These are phyloP conservation scores for Acromyrmex heyeri DNA, from an alignment of 1,140 invertebrate genomes.

Conservation along the genomic window DNA sequence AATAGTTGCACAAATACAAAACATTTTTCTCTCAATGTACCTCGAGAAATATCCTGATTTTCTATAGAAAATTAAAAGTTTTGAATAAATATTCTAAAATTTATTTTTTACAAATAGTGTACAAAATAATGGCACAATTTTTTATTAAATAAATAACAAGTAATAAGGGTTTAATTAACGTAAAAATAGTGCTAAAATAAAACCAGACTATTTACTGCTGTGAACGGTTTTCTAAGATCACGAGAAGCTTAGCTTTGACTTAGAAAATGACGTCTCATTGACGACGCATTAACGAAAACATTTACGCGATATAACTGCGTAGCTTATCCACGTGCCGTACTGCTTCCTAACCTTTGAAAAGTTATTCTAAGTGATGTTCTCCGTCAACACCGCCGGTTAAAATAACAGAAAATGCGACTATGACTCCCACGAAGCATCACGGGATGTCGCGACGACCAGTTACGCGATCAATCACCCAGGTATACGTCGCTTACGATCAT, in stretches of 20 bases:
- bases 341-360: constrained; percentile 30
- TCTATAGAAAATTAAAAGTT: neutral
- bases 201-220: neutral
- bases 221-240: neutral
- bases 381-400: constrained; percentile 40
- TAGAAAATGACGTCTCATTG: neutral
- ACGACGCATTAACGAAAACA: neutral
- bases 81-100: neutral
- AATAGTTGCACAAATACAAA: too few relatives aligned
- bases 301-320: constrained; percentile 28
- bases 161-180: neutral
- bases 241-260: neutral
- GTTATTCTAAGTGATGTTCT: constrained; percentile 49
- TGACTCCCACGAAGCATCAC: constrained; percentile 24
- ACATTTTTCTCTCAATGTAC: neutral
- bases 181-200: neutral
- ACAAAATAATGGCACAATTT: neutral
- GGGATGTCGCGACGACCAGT: constrained; percentile 20
- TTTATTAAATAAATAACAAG: neutral
- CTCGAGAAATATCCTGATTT: neutral
- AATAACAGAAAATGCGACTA: constrained; percentile 50
- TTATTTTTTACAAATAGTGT: neutral
- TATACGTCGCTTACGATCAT: constrained; percentile 31
- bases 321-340: constrained; percentile 10
- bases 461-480: constrained; percentile 35